Evolutionary conservation across 2,888 invertebrate genomes (phyloP).

Genomic region (Entomobrya proxima): DNA sequence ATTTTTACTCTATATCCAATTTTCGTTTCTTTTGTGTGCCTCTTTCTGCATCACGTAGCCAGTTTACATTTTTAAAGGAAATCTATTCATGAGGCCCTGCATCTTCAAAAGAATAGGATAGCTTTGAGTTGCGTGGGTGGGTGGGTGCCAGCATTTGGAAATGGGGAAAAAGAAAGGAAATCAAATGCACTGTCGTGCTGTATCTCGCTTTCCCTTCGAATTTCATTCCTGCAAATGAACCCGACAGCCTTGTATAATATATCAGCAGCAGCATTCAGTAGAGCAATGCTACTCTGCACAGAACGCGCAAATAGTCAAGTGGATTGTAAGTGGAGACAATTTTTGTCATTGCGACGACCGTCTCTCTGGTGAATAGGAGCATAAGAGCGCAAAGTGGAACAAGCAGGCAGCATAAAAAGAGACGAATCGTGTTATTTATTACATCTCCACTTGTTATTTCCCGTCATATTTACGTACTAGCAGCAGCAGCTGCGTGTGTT

Average conservation of each 20-base stretch:
- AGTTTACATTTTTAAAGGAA: too few relatives aligned
- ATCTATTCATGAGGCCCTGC: neutral
- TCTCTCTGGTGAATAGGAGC: neutral
- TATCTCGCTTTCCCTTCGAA: neutral
- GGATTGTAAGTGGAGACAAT: neutral
- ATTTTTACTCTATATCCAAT: neutral
- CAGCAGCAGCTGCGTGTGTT: neutral
- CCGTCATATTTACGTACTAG: neutral
- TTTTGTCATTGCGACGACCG: neutral
- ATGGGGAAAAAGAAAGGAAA: constrained; percentile 47
- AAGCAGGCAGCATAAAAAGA: neutral
- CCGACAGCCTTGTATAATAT: neutral
- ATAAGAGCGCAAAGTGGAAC: neutral
- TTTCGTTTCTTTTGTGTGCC: neutral
- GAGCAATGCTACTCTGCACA: too few relatives aligned
- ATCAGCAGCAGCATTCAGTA: neutral
- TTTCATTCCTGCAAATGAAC: neutral
- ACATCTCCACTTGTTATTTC: constrained; percentile 18
- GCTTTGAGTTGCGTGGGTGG: neutral
- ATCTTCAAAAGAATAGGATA: neutral
- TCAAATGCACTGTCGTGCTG: constrained; percentile 42
- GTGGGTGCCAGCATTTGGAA: constrained; percentile 20
- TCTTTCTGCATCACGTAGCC: neutral
- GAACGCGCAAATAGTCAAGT: constrained; percentile 4
- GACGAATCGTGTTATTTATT: constrained; percentile 31